Percentiles rank a stretch among this genome's conserved stretches.
phyloP scores from a whole-genome alignment of 1,140 invertebrate genomes.

The Harlomillsia oculata region DNA sequence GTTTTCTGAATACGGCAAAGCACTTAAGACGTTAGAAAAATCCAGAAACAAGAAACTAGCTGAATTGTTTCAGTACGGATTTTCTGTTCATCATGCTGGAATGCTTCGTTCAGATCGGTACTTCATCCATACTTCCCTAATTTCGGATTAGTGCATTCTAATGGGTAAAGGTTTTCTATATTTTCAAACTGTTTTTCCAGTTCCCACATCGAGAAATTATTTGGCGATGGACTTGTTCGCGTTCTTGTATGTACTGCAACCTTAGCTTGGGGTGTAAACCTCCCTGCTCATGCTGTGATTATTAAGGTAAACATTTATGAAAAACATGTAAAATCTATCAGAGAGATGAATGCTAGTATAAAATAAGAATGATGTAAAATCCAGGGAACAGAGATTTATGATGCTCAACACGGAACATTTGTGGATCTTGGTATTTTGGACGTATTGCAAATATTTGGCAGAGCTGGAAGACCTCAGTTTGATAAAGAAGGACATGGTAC shows the following conservation, averaged over 20 bases:
- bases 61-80: constrained; percentile 76
- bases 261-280: constrained; percentile 97
- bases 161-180: background rate
- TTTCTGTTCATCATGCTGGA: constrained; percentile 95
- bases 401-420: constrained; percentile 87
- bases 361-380: no score
- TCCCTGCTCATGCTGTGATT: constrained; percentile 94
- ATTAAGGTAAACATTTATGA: constrained; percentile 59
- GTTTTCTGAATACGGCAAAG: constrained; percentile 46
- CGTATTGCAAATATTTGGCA: constrained; percentile 97
- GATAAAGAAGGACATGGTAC: constrained; percentile 84
- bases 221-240: constrained; percentile 77
- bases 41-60: constrained; percentile 64
- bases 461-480: constrained; percentile 90
- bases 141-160: background rate
- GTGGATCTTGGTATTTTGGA: constrained; percentile 94
- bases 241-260: constrained; percentile 96
- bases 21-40: constrained; percentile 54
- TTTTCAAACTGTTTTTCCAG: background rate
- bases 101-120: constrained; percentile 75
- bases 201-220: constrained; percentile 73
- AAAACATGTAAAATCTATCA: no score
- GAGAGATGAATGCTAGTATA: no score
- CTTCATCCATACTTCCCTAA: constrained; percentile 36
- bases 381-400: constrained; percentile 96